Conservation (phyloP, 2,113 vertebrate species). For the Zosterops hypoxanthus region DNA sequence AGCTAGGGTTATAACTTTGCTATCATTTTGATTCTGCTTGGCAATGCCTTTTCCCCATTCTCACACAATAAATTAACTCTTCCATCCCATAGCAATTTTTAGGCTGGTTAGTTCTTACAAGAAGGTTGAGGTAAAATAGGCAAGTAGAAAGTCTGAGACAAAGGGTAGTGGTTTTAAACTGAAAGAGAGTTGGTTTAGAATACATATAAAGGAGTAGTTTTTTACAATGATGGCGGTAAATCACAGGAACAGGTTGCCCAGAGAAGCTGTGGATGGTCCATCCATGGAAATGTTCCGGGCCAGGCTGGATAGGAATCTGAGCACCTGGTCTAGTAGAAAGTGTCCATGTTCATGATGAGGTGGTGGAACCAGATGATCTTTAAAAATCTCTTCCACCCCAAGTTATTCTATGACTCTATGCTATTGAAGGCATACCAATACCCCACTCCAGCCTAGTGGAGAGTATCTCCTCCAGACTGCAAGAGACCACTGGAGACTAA, state of each 20-base stretch:
- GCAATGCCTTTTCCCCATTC: background rate
- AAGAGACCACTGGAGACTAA: background rate
- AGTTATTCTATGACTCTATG: background rate
- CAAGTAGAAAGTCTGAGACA: background rate
- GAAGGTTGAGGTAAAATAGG: background rate
- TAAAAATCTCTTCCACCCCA: background rate
- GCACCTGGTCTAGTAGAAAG: background rate
- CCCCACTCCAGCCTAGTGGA: fast-evolving
- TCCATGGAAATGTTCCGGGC: background rate
- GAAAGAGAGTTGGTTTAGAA: background rate
- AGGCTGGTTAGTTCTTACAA: background rate
- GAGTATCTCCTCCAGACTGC: background rate
- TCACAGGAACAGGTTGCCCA: background rate
- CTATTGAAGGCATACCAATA: background rate
- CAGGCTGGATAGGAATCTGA: background rate
- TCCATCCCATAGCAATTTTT: background rate
- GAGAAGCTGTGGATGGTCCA: background rate
- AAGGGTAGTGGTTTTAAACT: background rate
- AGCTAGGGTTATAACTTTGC: background rate
- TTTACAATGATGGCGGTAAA: background rate
- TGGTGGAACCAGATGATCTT: background rate
- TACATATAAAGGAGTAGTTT: background rate
- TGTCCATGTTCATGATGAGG: background rate
- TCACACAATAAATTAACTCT: background rate
- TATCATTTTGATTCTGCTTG: background rate